Evolutionary conservation across 1,140 invertebrate species (phyloP), one percentile per base, ranked within the genome.

Genomic region (Apis laboriosa): DNA sequence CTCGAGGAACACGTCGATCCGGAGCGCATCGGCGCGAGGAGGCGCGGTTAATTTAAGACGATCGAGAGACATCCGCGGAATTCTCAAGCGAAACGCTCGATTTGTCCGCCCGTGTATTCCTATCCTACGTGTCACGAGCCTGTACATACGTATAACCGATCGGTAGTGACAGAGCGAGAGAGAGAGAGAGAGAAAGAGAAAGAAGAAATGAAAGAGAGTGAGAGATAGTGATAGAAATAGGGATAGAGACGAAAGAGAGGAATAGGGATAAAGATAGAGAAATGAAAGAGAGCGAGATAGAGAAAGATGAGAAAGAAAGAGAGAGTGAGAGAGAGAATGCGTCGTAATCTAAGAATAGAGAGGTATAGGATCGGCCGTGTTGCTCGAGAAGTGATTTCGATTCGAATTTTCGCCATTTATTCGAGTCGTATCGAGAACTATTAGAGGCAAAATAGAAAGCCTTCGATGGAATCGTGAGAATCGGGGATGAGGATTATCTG

Each of bases 21-120:
- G 70, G 68, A 56, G 49, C 84, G 71, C 70, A 75, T 78, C 63
- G 34, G 9, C 56, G 24, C 19, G 34, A 70, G 68, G 55, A 28
- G 17, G 43, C 66, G 43, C 13, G 68, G 68, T 86, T 87, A 84
- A 86, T 86, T 87, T 87, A 84, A 86, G 86, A 80, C 66, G 80
- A 87, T 86, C 70, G 75, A 61, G 43, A 71, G 43, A 71, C 84
- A 76, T 77, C 66, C 74, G 55, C 58, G 64, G 84, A 84, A 89
- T 88, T 85, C 70, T 34, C 21, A 67, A 74, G 51, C 17, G 77
- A 85, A 63, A 80, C 76, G 75, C 68, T 73, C 78, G 79, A 81
- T 81, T 81, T 75, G 72, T 76, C 53, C 43, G 53, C 19, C 56
- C 34, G 61, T 43, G 71, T 53, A 51, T 81, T 81, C 72, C 28